Conservation (phyloP, 2,888 invertebrate species). For the Himalopsyche japonica region DNA sequence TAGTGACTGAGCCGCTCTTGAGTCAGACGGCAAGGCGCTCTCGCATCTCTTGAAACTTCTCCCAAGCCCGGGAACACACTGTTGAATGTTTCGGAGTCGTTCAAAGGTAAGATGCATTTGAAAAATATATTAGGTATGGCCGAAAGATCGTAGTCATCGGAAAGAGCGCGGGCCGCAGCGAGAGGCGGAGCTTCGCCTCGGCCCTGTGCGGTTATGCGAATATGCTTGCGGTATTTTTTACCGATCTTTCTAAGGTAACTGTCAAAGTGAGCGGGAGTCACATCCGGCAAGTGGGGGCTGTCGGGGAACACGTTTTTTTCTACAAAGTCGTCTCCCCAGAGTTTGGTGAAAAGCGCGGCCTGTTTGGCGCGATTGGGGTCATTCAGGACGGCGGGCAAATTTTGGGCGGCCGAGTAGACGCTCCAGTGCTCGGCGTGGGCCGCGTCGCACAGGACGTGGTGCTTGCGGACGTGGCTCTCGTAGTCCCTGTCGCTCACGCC, state of each 20-base stretch:
- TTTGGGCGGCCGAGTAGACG: slow-evolving; percentile 90
- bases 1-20: slow-evolving; percentile 94
- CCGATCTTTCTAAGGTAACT: slow-evolving; percentile 80
- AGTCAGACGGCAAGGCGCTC: slow-evolving; percentile 69
- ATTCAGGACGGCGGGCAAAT: slow-evolving; percentile 92
- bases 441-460: slow-evolving; percentile 53
- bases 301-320: slow-evolving; percentile 78
- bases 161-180: slow-evolving; percentile 35
- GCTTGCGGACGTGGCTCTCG: slow-evolving; percentile 78
- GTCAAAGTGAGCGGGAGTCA: slow-evolving; percentile 83
- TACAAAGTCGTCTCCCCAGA: slow-evolving; percentile 95
- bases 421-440: slow-evolving; percentile 70
- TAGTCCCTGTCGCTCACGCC: slow-evolving; percentile 82
- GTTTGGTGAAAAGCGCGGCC: slow-evolving; percentile 91
- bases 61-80: slow-evolving; percentile 78
- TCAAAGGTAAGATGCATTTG: slow-evolving; percentile 76
- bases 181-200: slow-evolving; percentile 49
- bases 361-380: slow-evolving; percentile 92
- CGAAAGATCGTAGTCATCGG: slow-evolving; percentile 56
- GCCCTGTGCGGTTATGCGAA: slow-evolving; percentile 54
- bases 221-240: slow-evolving; percentile 67
- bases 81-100: slow-evolving; percentile 78
- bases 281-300: slow-evolving; percentile 81
- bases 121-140: slow-evolving; percentile 86
- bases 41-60: slow-evolving; percentile 57